Evolutionary conservation across 1,140 invertebrate species (phyloP).

Genomic region (Stratiolaelaps scimitus): DNA sequence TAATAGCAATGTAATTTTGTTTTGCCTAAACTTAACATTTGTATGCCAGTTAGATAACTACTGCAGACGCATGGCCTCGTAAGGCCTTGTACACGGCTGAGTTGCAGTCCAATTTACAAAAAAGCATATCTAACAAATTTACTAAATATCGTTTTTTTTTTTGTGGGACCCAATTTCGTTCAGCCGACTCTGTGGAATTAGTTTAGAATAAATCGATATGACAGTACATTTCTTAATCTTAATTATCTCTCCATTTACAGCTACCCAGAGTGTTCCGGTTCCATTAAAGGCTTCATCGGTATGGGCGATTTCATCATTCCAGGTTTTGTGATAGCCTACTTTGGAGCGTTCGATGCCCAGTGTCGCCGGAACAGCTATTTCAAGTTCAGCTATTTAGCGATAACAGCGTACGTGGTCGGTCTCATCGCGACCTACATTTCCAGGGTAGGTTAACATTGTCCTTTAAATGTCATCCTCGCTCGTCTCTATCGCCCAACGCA

Average conservation of each 20-base stretch:
- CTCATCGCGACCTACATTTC: not conserved
- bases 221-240: not conserved
- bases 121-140: not conserved
- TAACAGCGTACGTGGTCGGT: not conserved
- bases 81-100: no score
- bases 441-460: no score
- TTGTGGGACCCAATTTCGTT: not conserved
- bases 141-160: not conserved
- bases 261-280: not conserved
- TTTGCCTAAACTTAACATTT: no score
- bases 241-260: not conserved
- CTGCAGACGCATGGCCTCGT: no score
- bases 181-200: not conserved
- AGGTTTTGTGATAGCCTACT: not conserved
- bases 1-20: no score
- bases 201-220: no score
- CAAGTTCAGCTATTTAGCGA: not conserved
- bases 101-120: no score
- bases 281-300: not conserved
- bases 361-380: not conserved
- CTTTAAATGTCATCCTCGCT: no score
- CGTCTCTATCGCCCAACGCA: no score
- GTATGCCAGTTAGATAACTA: no score
- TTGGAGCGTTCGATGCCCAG: conserved; percentile 1
- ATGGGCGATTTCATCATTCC: conserved; percentile 14